These are phyloP conservation scores for Melangyna quadrimaculata DNA, from an alignment of 2,888 invertebrate species.

Conservation along the genomic window DNA sequence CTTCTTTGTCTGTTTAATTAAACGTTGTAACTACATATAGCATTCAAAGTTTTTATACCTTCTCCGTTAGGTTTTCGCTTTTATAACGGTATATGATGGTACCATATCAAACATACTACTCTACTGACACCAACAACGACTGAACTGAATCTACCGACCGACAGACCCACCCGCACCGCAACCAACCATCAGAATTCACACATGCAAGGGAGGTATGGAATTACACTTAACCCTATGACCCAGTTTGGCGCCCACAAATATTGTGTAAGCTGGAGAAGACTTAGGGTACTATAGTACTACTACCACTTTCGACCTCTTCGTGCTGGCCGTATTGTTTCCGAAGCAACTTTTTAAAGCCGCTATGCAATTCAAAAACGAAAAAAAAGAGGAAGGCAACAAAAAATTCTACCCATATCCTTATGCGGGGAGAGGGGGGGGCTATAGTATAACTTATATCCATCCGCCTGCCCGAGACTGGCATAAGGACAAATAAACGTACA, in stretches of 20 bases:
- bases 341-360: conserved; percentile 64
- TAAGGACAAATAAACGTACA: conserved; percentile 13
- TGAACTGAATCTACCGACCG: too few relatives aligned
- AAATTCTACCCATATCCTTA: conserved; percentile 54
- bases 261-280: conserved; percentile 47
- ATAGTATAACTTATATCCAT: background rate
- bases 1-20: conserved; percentile 69
- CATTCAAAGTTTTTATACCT: conserved; percentile 61
- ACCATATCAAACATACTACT: background rate
- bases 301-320: conserved; percentile 49
- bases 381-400: background rate
- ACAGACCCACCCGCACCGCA: background rate
- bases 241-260: conserved; percentile 65
- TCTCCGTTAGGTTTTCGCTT: conserved; percentile 10
- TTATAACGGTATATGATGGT: background rate
- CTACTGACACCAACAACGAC: background rate
- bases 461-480: conserved; percentile 13
- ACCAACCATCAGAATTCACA: conserved; percentile 22
- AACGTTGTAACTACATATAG: conserved; percentile 58
- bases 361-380: conserved; percentile 43
- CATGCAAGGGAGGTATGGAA: conserved; percentile 31
- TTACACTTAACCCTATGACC: conserved; percentile 69
- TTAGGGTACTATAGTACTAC: conserved; percentile 26
- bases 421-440: too few relatives aligned
- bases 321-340: conserved; percentile 54